Percentiles rank a stretch among this genome's conserved stretches.
These are phyloP conservation scores for Rhyacophila brunnea DNA, from an alignment of 1,140 invertebrate genomes.

Conservation along the genomic window DNA sequence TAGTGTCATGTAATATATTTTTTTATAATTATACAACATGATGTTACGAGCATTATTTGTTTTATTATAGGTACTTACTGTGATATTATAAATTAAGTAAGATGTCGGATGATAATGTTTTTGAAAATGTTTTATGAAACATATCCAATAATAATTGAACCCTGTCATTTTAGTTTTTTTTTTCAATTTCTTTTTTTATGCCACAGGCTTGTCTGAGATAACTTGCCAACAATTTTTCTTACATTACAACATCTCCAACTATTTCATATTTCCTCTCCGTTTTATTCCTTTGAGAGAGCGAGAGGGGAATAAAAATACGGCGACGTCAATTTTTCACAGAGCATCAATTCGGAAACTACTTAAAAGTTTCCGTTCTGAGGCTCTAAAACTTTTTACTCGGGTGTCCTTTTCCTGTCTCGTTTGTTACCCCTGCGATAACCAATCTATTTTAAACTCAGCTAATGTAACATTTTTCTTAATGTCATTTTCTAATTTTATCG, in stretches of 20 bases:
- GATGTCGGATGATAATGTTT: too few species aligned
- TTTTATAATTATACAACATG: too few species aligned
- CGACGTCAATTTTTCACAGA: conserved; percentile 28
- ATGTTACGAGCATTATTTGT: too few species aligned
- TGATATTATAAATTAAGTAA: too few species aligned
- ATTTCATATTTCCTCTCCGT: neutral
- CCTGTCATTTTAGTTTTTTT: too few species aligned
- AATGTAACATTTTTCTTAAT: too few species aligned
- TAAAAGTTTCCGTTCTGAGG: conserved; percentile 21
- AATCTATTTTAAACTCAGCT: neutral
- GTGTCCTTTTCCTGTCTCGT: neutral
- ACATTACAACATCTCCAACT: neutral
- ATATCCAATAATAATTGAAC: too few species aligned
- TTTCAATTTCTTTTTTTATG: neutral
- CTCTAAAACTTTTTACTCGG: conserved; percentile 6
- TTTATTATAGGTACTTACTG: too few species aligned
- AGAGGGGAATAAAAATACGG: neutral
- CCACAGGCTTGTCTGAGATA: neutral
- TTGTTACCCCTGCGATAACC: neutral
- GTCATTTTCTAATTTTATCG: too few species aligned
- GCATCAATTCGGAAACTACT: conserved; percentile 33
- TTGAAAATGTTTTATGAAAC: too few species aligned
- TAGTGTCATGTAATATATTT: too few species aligned
- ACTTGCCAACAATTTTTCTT: neutral
- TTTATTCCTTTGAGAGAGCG: neutral